Conservation (phyloP, 2,113 vertebrate species). For the Elephas maximus region DNA sequence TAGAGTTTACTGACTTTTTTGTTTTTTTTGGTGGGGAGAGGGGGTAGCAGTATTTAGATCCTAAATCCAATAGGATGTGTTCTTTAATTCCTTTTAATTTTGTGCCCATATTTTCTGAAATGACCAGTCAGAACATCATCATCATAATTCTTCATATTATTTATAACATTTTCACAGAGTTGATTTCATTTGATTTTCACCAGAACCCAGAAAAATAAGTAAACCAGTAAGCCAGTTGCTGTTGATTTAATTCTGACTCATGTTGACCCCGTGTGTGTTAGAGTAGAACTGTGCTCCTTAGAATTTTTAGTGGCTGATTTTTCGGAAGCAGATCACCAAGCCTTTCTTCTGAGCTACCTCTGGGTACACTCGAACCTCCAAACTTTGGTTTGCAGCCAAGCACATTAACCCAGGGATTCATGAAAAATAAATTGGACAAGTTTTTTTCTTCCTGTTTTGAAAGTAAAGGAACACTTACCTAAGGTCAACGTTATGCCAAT, state of each 20-base stretch:
- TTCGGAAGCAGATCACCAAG: too few relatives aligned
- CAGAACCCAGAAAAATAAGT: not conserved
- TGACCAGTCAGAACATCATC: not conserved
- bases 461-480: not conserved
- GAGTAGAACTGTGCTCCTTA: too few relatives aligned
- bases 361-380: too few relatives aligned
- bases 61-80: not conserved
- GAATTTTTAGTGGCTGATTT: too few relatives aligned
- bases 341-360: too few relatives aligned
- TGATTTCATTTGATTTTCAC: not conserved
- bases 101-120: not conserved
- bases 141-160: constrained; percentile 1
- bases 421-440: not conserved
- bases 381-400: too few relatives aligned
- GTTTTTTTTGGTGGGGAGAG: not conserved
- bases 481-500: not conserved
- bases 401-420: too few relatives aligned
- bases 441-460: not conserved
- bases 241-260: too few relatives aligned
- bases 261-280: too few relatives aligned
- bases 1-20: not conserved
- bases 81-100: not conserved
- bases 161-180: not conserved
- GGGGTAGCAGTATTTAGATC: not conserved
- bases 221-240: not conserved